Evolutionary conservation across 2,797 vertebrate species (phyloP), one percentile per base, ranked within the genome.

Genomic region (Danionella dracula): DNA sequence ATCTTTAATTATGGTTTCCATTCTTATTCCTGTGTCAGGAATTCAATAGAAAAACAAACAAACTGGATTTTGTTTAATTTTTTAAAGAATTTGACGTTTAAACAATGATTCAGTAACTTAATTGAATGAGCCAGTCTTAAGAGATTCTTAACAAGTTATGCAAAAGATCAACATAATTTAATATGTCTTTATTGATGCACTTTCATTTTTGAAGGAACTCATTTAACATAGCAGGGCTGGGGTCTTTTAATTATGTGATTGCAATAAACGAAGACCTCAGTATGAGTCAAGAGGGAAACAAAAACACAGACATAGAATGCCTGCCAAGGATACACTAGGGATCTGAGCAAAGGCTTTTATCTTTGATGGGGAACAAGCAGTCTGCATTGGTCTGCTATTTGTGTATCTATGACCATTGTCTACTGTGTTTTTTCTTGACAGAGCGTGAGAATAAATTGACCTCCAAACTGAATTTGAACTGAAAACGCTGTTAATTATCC

Each of bases 361-460:
- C 50, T 45, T 29, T 65, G 50, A 65, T 65, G 44, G 35, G 37
- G 54, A 20, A 32, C 61, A 54, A 21, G 5, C 7, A 6, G n/a
- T 34, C 38, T 29, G 4, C 41, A 32, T 4, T 64, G 42, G 38
- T 5, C 37, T 54, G 49, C 23, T 54, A 44, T 21, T 17, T 65
- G 31, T 45, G 19, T 55, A 13, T 54, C 45, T n/a, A 34, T 21
- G 16, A 31, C 53, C 4, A 19, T 4, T 0, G n/a, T 55, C 12
- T 8, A 19, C n/a, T 51, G 12, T 51, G 35, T 62, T 32, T 50
- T 44, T 40, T 15, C 35, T 12, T 16, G 6, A 45, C 2, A 4
- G 61, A 27, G 61, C 61, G 31, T 65, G 62, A 55, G 62, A 65
- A 65, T 65, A 55, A 16, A 45, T 4, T 16, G 19, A 55, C 45